phyloP scores from a whole-genome alignment of 2,797 vertebrate genomes.

The Danio kyathit region DNA sequence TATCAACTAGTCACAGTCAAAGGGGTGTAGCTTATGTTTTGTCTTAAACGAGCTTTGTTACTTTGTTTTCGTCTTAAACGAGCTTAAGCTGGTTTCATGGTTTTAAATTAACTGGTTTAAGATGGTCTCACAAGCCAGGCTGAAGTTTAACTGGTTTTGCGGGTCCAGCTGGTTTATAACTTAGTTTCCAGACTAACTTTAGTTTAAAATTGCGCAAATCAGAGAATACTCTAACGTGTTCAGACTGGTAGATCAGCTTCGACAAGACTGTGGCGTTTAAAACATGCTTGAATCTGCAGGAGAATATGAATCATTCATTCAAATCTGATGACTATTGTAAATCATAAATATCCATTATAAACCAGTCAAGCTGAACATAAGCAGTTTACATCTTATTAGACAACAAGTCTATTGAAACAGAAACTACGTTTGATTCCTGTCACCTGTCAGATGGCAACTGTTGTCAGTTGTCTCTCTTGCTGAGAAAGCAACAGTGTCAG shows the following conservation, averaged over 20 bases:
- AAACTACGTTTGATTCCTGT: constrained; percentile 34
- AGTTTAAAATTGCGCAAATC: background rate
- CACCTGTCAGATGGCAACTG: constrained; percentile 61
- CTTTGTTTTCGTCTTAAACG: background rate
- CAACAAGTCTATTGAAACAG: background rate
- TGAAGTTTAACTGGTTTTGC: constrained; percentile 2
- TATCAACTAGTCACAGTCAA: background rate
- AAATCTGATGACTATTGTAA: background rate
- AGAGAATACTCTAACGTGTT: background rate
- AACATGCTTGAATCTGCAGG: background rate
- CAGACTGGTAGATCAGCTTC: background rate
- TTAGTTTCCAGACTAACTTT: background rate
- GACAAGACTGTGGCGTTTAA: background rate
- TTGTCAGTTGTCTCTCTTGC: constrained; percentile 52
- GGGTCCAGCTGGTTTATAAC: background rate
- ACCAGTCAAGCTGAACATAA: background rate
- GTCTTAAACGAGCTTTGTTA: background rate
- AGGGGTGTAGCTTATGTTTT: too few species aligned
- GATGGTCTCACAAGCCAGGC: background rate
- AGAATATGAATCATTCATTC: background rate
- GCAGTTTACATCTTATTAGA: background rate
- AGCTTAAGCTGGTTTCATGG: too few species aligned
- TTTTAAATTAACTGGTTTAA: background rate
- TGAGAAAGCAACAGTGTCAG: background rate
- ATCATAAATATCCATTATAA: background rate